A percentile compares a stretch with the other conserved stretches of the same genome.
Conservation (phyloP, 1,140 invertebrate genomes). For the Drosophila melanogaster region DNA sequence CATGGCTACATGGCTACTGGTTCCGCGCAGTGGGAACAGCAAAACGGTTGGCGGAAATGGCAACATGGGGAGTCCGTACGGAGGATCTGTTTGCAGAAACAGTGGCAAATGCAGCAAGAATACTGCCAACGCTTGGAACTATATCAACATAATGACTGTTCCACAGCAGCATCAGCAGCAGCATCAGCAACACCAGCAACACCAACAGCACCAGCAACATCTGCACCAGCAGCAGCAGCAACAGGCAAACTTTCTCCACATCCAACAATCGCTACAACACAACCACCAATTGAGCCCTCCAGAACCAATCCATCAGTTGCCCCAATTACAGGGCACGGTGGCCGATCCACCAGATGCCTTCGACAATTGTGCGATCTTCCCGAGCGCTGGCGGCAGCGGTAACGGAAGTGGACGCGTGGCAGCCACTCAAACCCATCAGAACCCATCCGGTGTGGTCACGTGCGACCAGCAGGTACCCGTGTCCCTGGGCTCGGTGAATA, state of each 20-base stretch:
- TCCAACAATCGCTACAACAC: slow-evolving; percentile 51
- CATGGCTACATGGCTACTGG: slow-evolving; percentile 40
- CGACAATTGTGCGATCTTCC: slow-evolving; percentile 53
- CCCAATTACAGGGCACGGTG: slow-evolving; percentile 50
- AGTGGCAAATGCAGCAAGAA: slow-evolving; percentile 60
- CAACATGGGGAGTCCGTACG: slow-evolving; percentile 44
- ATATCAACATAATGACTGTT: slow-evolving; percentile 81
- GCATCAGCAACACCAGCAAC: slow-evolving; percentile 35
- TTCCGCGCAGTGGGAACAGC: slow-evolving; percentile 47
- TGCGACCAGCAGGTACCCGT: slow-evolving; percentile 66
- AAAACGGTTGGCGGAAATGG: slow-evolving; percentile 46
- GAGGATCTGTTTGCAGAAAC: slow-evolving; percentile 51
- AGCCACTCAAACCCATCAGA: slow-evolving; percentile 68
- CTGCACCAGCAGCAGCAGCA: slow-evolving; percentile 35
- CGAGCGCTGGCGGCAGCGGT: slow-evolving; percentile 42
- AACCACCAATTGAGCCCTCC: slow-evolving; percentile 57
- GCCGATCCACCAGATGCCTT: slow-evolving; percentile 59
- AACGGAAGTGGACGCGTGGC: slow-evolving; percentile 51
- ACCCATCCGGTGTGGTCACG: slow-evolving; percentile 35
- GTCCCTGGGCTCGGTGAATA: slow-evolving; percentile 55
- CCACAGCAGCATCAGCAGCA: slow-evolving; percentile 50
- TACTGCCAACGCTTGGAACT: slow-evolving; percentile 63
- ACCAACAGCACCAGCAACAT: slow-evolving; percentile 33
- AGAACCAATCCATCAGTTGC: slow-evolving; percentile 56
- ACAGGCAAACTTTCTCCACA: slow-evolving; percentile 50